phyloP scores from a whole-genome alignment of 2,797 vertebrate species.

The Sebastes steindachneri region DNA sequence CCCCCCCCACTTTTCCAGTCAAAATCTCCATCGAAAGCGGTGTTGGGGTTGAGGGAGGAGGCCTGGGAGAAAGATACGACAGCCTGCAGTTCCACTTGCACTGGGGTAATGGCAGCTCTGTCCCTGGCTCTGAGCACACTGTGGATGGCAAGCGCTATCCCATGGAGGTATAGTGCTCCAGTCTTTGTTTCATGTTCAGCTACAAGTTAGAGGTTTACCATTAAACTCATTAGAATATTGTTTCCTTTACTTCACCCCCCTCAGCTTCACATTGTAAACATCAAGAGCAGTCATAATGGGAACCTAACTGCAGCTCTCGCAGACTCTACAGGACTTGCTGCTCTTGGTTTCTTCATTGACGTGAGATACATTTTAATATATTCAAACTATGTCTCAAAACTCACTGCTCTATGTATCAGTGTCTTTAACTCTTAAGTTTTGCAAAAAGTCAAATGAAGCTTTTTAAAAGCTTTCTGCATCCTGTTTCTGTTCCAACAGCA shows the following conservation, averaged over 20 bases:
- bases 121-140: constrained; percentile 81
- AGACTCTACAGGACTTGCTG: constrained; percentile 70
- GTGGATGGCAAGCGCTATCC: constrained; percentile 71
- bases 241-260: neutral
- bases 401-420: neutral
- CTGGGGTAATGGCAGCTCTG: constrained; percentile 74
- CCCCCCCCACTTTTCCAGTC: constrained; percentile 59
- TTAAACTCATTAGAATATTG: neutral
- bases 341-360: constrained; percentile 82
- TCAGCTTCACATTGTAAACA: constrained; percentile 83
- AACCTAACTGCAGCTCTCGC: neutral
- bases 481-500: neutral
- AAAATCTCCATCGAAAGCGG: constrained; percentile 7
- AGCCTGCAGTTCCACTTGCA: constrained; percentile 81
- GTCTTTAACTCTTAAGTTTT: neutral
- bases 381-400: neutral
- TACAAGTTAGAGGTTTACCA: neutral
- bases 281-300: constrained; percentile 29
- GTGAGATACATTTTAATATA: constrained; percentile 49
- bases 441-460: neutral
- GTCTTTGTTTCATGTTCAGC: neutral
- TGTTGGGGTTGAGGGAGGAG: constrained; percentile 51
- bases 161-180: constrained; percentile 79
- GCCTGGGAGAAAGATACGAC: constrained; percentile 56
- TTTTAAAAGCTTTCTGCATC: neutral